Evolutionary conservation across 1,140 invertebrate species (phyloP).

Genomic region (Drosophila serrata): DNA sequence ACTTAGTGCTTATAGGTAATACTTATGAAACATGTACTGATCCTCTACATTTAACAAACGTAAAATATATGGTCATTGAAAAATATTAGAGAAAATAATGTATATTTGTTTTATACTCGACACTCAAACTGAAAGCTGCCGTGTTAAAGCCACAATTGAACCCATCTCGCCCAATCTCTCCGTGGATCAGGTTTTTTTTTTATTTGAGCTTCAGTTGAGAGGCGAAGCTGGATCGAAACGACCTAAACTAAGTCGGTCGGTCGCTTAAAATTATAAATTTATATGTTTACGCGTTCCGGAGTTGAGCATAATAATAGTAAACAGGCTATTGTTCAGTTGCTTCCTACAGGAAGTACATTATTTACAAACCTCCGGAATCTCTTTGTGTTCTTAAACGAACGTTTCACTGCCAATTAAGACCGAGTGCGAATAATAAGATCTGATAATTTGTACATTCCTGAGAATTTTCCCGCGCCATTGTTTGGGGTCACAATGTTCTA

Average conservation of each 20-base stretch:
- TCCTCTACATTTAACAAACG: too few species aligned
- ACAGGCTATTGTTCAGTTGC: conserved; percentile 18
- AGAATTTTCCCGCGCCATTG: conserved; percentile 14
- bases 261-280: neutral
- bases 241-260: conserved; percentile 3
- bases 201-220: conserved; percentile 31
- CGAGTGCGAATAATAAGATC: conserved; percentile 21
- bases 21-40: too few species aligned
- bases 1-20: too few species aligned
- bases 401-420: conserved; percentile 44
- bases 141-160: conserved; percentile 6
- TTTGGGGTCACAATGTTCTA: conserved; percentile 27
- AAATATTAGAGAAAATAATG: neutral
- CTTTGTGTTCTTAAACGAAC: conserved; percentile 20
- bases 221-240: conserved; percentile 11
- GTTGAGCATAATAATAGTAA: conserved; percentile 10
- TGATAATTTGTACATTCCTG: conserved; percentile 16
- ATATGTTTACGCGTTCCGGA: conserved; percentile 15
- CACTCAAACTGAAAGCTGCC: conserved; percentile 3
- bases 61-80: too few species aligned
- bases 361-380: conserved; percentile 7
- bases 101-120: neutral
- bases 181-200: neutral
- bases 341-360: conserved; percentile 30
- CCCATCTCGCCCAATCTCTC: conserved; percentile 2